Conservation (phyloP, 2,797 vertebrate species). For the Propithecus perrieri region DNA sequence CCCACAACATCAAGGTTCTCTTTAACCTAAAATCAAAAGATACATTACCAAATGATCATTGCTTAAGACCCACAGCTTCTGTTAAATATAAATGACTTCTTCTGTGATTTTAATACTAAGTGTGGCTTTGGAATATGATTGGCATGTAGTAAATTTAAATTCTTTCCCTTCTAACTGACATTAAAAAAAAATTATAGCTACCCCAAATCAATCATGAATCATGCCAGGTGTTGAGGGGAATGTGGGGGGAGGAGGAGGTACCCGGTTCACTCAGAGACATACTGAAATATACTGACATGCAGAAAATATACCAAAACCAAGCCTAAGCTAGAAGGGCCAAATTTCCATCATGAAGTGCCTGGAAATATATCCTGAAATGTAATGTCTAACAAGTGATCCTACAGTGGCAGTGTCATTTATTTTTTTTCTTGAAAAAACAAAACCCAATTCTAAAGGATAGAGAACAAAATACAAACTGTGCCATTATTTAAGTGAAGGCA, state of each 20-base stretch:
- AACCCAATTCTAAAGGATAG: neutral
- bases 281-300: neutral
- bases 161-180: constrained; percentile 63
- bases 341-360: neutral
- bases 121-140: constrained; percentile 57
- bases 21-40: constrained; percentile 59
- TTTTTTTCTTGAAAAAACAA: neutral
- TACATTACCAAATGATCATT: neutral
- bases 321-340: neutral
- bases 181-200: neutral
- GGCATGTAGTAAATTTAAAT: constrained; percentile 72
- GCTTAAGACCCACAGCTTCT: constrained; percentile 60
- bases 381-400: neutral
- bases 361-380: constrained; percentile 1
- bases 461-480: neutral
- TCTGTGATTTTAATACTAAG: constrained; percentile 43
- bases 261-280: neutral
- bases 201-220: constrained; percentile 9
- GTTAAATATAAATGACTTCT: constrained; percentile 79
- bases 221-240: neutral
- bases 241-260: too few species aligned
- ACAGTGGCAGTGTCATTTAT: neutral
- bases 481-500: neutral
- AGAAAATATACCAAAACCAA: neutral
- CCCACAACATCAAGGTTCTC: constrained; percentile 61